These are phyloP conservation scores for Orchestia grillus DNA, from an alignment of 1,140 invertebrate genomes.

Conservation along the genomic window DNA sequence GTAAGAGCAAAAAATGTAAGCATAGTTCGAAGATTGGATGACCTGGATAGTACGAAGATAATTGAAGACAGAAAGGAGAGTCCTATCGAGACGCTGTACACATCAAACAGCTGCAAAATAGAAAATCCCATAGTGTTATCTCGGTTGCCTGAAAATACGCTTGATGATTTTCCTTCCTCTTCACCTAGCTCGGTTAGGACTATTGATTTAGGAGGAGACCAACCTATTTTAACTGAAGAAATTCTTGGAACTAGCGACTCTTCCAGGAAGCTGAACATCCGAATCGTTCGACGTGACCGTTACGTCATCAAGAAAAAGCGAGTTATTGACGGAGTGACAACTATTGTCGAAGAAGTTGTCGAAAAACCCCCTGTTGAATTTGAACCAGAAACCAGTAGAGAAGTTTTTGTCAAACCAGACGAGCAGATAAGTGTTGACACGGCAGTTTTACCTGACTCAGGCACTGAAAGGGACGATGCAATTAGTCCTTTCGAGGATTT, in stretches of 20 bases:
- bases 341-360: slow-evolving; percentile 21
- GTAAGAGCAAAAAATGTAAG: slow-evolving; percentile 18
- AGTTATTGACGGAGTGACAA: slow-evolving; percentile 32
- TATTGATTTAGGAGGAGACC: slow-evolving; percentile 4
- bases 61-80: slow-evolving; percentile 28
- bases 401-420: neutral
- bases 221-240: slow-evolving; percentile 35
- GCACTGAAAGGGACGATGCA: neutral
- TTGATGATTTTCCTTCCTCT: neutral
- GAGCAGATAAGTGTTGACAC: neutral
- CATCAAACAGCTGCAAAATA: neutral
- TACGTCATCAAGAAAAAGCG: slow-evolving; percentile 48
- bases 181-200: neutral
- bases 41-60: neutral
- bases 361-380: slow-evolving; percentile 20
- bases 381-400: neutral
- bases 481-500: neutral
- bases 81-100: slow-evolving; percentile 11
- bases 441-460: neutral
- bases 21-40: neutral
- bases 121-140: neutral
- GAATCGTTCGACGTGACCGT: slow-evolving; percentile 9
- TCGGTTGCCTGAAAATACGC: neutral
- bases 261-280: neutral
- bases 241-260: neutral